Evolutionary conservation across 2,888 invertebrate species (phyloP), one percentile per base, ranked within the genome.

Genomic region (Drosophila flavopinicola): DNA sequence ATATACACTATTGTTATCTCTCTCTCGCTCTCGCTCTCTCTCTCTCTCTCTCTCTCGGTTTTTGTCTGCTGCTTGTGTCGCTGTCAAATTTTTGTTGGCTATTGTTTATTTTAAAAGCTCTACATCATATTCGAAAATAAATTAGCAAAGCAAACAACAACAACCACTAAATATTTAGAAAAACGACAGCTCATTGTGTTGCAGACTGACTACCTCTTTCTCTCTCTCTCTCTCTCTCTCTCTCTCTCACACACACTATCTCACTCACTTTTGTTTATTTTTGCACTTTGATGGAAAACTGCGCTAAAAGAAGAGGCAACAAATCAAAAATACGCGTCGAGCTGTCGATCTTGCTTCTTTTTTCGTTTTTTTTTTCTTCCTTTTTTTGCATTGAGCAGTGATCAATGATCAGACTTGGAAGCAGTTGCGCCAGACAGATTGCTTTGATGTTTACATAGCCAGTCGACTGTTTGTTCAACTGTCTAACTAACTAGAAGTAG

Each of bases 111-210:
- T 80, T 71, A 78, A 82, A 85, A 80, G 82, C 85, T 80, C 85
- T 84, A 80, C 80, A 84, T 80, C 85, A 80, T 84, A 82, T 84
- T 80, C 85, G 68, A 80, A 80, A 80, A 80, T 85, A 80, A 80
- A 82, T 85, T 85, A 78, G 74, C 78, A 68, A 75, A 78, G 66
- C 78, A 80, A 70, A 70, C 66, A 70, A 66, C 66, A 30, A 49
- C 10, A 45, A 65, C n/a, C n/a, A n/a, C n/a, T n/a, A 49, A 44
- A 27, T 23, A 10, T 33, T 29, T 59, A 37, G 38, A 49, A 60
- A 60, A 29, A 29, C 54, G 41, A 29, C 51, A 66, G 29, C 60
- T 66, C 54, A 60, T 60, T 59, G 33, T 66, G 32, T 23, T 29
- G 9, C n/a, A n/a, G n/a, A n/a, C n/a, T n/a, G n/a, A n/a, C n/a